Evolutionary conservation across 2,113 vertebrate species (phyloP).

Genomic region (Petaurus breviceps): DNA sequence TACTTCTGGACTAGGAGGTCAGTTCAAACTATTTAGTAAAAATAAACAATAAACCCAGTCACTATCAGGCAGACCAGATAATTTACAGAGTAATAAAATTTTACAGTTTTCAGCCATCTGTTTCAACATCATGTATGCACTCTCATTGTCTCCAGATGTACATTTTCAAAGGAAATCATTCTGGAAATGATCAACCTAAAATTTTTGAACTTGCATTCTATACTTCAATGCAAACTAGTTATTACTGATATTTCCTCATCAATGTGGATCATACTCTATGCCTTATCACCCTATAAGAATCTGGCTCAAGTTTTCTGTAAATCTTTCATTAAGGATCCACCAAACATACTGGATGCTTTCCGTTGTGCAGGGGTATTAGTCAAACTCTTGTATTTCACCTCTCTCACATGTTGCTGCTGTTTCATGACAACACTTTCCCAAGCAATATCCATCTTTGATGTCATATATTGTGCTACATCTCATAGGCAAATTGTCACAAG

Average conservation of each 20-base stretch:
- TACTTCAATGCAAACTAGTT: neutral
- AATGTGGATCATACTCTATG: neutral
- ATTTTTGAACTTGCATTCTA: neutral
- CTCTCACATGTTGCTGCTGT: neutral
- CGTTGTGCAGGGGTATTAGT: neutral
- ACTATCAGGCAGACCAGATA: neutral
- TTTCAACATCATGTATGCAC: neutral
- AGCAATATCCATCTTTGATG: neutral
- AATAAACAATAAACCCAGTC: neutral
- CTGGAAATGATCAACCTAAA: neutral
- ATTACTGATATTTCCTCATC: neutral
- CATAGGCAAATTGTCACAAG: neutral
- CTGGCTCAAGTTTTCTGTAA: neutral
- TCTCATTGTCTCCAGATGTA: conserved; percentile 4
- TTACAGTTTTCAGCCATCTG: conserved; percentile 17
- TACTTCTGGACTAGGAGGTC: neutral
- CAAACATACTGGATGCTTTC: neutral
- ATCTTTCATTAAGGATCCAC: neutral
- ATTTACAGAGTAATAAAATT: neutral
- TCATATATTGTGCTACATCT: neutral
- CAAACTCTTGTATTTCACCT: neutral
- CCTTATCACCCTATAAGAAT: neutral
- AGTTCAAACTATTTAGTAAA: neutral
- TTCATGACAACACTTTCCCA: neutral
- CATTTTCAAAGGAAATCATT: conserved; percentile 12